Conservation (phyloP, 1,140 invertebrate species). For the Drosophila gunungcola region DNA sequence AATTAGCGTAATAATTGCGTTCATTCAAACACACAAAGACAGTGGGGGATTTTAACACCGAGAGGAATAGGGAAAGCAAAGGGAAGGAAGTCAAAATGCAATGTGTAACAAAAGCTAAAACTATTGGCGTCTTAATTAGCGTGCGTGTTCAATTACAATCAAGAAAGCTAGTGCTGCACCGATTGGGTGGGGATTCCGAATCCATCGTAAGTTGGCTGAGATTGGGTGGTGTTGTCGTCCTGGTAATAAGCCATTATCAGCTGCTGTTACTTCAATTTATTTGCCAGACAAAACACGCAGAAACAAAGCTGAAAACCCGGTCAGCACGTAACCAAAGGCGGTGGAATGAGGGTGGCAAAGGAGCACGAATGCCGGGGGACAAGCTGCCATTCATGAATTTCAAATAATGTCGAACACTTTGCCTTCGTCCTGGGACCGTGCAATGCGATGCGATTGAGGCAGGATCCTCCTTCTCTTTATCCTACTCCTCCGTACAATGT, state of each 20-base stretch:
- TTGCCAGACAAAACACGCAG: constrained; percentile 53
- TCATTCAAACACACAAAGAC: constrained; percentile 46
- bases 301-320: constrained; percentile 30
- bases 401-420: constrained; percentile 83
- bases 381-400: constrained; percentile 80
- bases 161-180: constrained; percentile 1
- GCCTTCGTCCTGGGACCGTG: constrained; percentile 74
- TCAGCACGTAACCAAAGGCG: constrained; percentile 10
- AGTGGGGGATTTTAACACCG: constrained; percentile 45
- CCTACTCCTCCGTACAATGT: constrained; percentile 34
- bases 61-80: constrained; percentile 5
- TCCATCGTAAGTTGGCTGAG: not conserved
- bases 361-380: constrained; percentile 28
- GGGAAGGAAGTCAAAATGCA: constrained; percentile 23
- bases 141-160: constrained; percentile 79
- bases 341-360: not conserved
- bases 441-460: constrained; percentile 67
- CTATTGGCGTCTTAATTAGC: constrained; percentile 81
- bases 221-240: constrained; percentile 25
- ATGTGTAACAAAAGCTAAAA: constrained; percentile 67
- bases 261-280: constrained; percentile 78
- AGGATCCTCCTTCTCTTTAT: constrained; percentile 7
- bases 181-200: not conserved
- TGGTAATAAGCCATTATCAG: constrained; percentile 77
- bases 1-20: constrained; percentile 80